A percentile compares a stretch with the other conserved stretches of the same genome.
Evolutionary conservation across 2,797 vertebrate genomes (phyloP).

Genomic region (Alca torda): DNA sequence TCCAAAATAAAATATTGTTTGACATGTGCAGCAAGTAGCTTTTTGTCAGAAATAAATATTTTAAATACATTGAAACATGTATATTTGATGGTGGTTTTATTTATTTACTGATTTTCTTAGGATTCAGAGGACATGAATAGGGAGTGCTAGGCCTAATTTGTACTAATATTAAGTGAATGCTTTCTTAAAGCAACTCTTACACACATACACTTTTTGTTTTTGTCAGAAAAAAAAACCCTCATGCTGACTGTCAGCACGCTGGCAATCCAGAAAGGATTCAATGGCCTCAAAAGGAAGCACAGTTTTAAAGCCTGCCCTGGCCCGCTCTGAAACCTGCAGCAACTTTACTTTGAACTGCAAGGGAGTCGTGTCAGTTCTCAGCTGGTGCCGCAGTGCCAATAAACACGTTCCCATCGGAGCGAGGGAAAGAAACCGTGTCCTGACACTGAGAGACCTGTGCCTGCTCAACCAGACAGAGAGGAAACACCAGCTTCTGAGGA

Average conservation of each 20-base stretch:
- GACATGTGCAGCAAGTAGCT: background rate
- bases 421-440: background rate
- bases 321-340: background rate
- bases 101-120: background rate
- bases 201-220: background rate
- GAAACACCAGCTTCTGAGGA: background rate
- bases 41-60: background rate
- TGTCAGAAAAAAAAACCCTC: background rate
- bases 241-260: background rate
- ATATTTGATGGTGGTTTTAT: background rate
- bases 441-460: background rate
- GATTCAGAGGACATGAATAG: background rate
- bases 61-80: background rate
- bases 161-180: background rate
- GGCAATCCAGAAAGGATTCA: background rate
- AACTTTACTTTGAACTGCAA: background rate
- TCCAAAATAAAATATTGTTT: background rate
- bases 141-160: background rate
- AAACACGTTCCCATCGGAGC: fast-evolving
- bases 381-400: background rate
- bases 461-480: background rate
- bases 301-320: background rate
- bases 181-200: background rate
- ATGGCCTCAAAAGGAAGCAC: background rate
- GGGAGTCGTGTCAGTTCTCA: fast-evolving